Evolutionary conservation across 1,140 invertebrate genomes (phyloP), one percentile per base, ranked within the genome.

Genomic region (Parapsyche elsis): DNA sequence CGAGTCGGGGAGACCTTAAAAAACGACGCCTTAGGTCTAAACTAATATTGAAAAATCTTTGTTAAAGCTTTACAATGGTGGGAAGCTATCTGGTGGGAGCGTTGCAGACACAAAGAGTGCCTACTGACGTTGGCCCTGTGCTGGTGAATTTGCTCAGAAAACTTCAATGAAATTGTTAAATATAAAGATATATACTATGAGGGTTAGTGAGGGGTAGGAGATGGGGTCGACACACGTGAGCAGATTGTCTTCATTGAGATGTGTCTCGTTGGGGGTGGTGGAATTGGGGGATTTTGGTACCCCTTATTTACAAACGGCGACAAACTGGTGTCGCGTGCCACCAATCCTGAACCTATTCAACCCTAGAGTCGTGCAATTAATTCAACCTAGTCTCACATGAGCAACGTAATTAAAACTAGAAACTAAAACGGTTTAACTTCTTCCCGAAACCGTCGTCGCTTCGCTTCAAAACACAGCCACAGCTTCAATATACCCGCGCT

Each of bases 1-100:
- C 53, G 53, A 16, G 19, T 5, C 5, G n/a, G 45, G 71, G 16
- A 49, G 38, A 45, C 71, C 14, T 74, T 46, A 74, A 74, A 74
- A 74, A 74, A 76, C 46, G 74, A 76, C 46, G 74, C 74, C 74
- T n/a, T 61, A 14, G 74, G 46, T 76, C 74, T 76, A 77, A 77
- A 77, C 75, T 77, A 77, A 77, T 77, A 77, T 77, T 77, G 75
- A 77, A 77, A 77, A 77, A 77, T 77, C 75, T 77, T 77, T 77
- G 75, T 77, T 77, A 24, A 16, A 53, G 75, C 57, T 49, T 46
- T 26, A 77, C 75, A 77, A 77, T 77, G 23, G 75, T 45, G 74
- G 74, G 53, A 76, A 76, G 74, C 74, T 77, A 77, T 77, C 75
- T 77, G 49, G 14, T 14, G 23, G 21, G 73, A n/a, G 23, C 71